These are phyloP conservation scores for Deroplatys truncata DNA, from an alignment of 2,888 invertebrate species.

Conservation along the genomic window DNA sequence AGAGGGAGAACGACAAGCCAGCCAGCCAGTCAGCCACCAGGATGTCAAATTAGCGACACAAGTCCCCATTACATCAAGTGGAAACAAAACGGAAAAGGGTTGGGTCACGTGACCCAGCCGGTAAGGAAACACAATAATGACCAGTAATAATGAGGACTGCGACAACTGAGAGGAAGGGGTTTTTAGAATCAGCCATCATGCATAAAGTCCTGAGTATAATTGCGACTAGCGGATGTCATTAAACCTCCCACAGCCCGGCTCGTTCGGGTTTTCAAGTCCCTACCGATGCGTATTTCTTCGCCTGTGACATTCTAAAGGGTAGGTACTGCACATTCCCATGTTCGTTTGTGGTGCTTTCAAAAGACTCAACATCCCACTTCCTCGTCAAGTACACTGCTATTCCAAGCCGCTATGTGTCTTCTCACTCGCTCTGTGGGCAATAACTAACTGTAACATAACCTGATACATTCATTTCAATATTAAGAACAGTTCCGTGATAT, in stretches of 20 bases:
- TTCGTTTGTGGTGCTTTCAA: background rate
- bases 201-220: slow-evolving; percentile 10
- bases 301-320: background rate
- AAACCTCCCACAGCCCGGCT: background rate
- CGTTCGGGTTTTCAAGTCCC: background rate
- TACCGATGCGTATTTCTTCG: too few relatives aligned
- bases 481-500: too few relatives aligned
- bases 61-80: slow-evolving; percentile 7
- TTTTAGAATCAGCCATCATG: slow-evolving; percentile 17
- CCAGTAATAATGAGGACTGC: background rate
- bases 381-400: too few relatives aligned
- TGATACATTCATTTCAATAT: too few relatives aligned
- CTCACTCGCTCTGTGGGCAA: too few relatives aligned
- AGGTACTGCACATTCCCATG: background rate
- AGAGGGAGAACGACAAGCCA: background rate
- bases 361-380: background rate
- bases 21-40: background rate
- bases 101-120: background rate
- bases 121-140: slow-evolving; percentile 12
- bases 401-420: too few relatives aligned
- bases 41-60: background rate
- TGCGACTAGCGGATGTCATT: slow-evolving; percentile 12
- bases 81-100: background rate
- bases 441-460: too few relatives aligned
- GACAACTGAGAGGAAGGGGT: background rate